phyloP scores from a whole-genome alignment of 1,140 invertebrate species.

The Eumeta japonica region DNA sequence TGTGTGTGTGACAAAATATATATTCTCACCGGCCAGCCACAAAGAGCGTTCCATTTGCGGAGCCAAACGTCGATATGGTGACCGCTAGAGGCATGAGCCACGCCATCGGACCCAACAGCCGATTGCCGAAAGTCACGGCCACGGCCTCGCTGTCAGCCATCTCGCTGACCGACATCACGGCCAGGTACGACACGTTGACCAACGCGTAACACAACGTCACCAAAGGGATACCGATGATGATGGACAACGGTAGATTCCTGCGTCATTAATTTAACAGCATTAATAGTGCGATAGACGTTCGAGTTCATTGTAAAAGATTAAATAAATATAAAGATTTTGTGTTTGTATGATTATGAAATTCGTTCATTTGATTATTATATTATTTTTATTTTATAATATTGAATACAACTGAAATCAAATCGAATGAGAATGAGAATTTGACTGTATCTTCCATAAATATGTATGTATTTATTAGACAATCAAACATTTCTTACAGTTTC shows the following conservation, averaged over 20 bases:
- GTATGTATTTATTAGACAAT: no score
- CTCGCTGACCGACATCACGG: conserved; percentile 91
- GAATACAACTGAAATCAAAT: no score
- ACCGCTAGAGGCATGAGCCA: conserved; percentile 95
- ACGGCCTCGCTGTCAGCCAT: conserved; percentile 96
- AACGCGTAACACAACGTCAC: conserved; percentile 95
- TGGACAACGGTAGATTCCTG: conserved; percentile 92
- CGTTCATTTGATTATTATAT: no score
- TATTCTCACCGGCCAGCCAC: conserved; percentile 72
- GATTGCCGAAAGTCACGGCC: conserved; percentile 88
- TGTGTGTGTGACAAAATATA: no score
- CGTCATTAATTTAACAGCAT: conserved; percentile 2
- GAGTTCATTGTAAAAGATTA: no score
- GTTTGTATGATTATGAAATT: no score
- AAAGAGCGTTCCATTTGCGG: conserved; percentile 94
- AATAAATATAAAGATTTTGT: no score
- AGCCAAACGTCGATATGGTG: conserved; percentile 94
- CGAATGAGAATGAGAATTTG: no score
- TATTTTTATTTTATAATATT: no score
- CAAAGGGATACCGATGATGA: conserved; percentile 93
- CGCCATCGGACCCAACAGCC: conserved; percentile 79
- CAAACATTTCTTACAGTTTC: no score
- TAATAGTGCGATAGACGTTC: no score
- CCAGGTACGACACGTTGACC: conserved; percentile 95
- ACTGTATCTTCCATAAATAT: no score